phyloP scores from a whole-genome alignment of 2,113 vertebrate species.

The Proteles cristata region DNA sequence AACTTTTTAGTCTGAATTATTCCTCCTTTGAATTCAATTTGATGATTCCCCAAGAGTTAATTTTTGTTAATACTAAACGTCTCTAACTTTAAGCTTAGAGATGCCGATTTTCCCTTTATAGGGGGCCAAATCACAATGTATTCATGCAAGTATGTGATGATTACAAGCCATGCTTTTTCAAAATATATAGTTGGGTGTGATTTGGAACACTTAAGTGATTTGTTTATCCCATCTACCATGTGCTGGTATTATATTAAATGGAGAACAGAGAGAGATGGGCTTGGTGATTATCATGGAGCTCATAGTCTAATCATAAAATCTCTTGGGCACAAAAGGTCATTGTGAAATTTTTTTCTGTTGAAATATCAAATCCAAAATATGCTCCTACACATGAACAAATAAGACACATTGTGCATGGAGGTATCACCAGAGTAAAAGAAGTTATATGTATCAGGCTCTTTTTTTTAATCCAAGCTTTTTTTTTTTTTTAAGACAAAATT shows the following conservation, averaged over 20 bases:
- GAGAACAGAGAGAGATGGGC: background rate
- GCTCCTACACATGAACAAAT: background rate
- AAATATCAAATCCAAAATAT: constrained; percentile 12
- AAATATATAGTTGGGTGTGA: background rate
- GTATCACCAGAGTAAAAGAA: background rate
- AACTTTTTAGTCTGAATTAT: constrained; percentile 44
- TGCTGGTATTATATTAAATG: background rate
- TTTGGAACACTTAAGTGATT: constrained; percentile 8
- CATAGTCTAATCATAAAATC: constrained; percentile 15
- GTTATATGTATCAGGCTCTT: background rate
- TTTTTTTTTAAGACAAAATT: background rate
- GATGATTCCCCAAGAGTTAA: constrained; percentile 50
- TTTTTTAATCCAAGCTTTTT: background rate
- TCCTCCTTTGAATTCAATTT: background rate
- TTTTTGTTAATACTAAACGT: background rate
- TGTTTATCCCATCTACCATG: background rate
- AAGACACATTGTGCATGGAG: background rate
- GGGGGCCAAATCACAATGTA: background rate
- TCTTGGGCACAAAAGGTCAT: background rate
- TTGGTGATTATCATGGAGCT: background rate
- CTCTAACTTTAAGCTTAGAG: constrained; percentile 58
- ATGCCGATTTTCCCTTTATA: background rate
- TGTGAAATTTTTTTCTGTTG: constrained; percentile 26
- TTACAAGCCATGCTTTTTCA: background rate
- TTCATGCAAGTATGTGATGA: background rate